Evolutionary conservation across 2,888 invertebrate genomes (phyloP), one percentile per base, ranked within the genome.

Genomic region (Drosophila anomalipes): DNA sequence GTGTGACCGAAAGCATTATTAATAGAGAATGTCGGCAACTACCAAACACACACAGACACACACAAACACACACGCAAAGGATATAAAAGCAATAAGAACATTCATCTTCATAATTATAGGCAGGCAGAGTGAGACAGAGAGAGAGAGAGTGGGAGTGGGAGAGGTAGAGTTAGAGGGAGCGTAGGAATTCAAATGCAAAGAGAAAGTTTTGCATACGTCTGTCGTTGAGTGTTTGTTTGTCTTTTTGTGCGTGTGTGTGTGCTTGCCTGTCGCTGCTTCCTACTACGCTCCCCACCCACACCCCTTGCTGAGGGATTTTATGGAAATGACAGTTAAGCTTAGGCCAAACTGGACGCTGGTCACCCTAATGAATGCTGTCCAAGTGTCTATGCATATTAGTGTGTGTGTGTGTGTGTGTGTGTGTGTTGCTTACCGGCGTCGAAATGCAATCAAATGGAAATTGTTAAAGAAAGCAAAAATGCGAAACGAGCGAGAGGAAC

Each of bases 1-100:
- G 89, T 89, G 90, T 84, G 90, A 84, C 88, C 86, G 86, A 86
- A 82, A 78, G 86, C 88, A 88, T 88, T 88, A 88, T 89, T 88
- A 89, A 89, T 89, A 88, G 86, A 88, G 86, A 83, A 88, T 74
- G 90, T 87, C 74, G 78, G 79, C 86, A 83, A 67, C 76, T 66
- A 70, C 58, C 58, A 56, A 60, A 63, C 64, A 62, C 44, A 67
- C 41, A 57, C 19, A 47, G 65, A 32, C 39, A 57, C 47, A 44
- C 30, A 58, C 58, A 68, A 32, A 39, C 53, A 60, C 61, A 61
- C 74, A 79, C 72, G 69, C 76, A 76, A 78, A 67, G 75, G 82
- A 83, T 83, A 87, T 85, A 89, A 84, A 84, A 84, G 86, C 87
- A 87, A 86, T 89, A 89, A 89, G 85, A 70, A 86, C 90, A 89